Evolutionary conservation across 2,113 vertebrate species (phyloP).

Genomic region (Odocoileus virginianus): DNA sequence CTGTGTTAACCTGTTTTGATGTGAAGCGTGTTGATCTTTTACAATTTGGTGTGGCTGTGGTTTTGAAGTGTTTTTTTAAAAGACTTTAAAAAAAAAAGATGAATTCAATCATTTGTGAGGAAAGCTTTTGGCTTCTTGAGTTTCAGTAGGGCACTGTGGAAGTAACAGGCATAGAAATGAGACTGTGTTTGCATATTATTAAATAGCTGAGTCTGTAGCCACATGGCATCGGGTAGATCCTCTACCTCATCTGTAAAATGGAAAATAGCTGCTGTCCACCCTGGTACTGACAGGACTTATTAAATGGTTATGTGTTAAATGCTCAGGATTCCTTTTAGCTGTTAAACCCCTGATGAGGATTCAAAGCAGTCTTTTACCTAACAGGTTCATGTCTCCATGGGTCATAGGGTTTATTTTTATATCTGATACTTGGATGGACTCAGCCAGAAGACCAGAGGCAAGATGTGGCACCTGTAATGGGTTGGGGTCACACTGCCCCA

Average conservation of each 20-base stretch:
- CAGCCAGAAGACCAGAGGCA: neutral
- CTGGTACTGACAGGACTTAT: neutral
- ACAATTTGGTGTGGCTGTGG: neutral
- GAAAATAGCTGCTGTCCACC: neutral
- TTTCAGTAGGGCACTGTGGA: neutral
- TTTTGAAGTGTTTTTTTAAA: neutral
- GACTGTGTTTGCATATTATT: neutral
- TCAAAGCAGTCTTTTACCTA: neutral
- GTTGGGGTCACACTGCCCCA: neutral
- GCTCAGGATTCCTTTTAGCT: neutral
- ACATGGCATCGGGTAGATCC: neutral
- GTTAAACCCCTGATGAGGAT: neutral
- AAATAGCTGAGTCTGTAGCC: neutral
- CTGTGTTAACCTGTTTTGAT: neutral
- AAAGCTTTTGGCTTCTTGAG: conserved; percentile 13
- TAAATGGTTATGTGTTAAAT: neutral
- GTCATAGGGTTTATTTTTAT: conserved; percentile 21
- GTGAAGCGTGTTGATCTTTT: neutral
- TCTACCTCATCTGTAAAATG: neutral
- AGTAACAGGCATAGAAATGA: neutral
- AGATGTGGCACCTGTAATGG: neutral
- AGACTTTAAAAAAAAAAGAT: neutral
- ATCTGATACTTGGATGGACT: conserved; percentile 31
- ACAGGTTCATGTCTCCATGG: neutral
- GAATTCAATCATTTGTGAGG: neutral